phyloP scores from a whole-genome alignment of 30 jellyfish, hydroid and myxozoan genomes.

The Turritopsis dohrnii region DNA sequence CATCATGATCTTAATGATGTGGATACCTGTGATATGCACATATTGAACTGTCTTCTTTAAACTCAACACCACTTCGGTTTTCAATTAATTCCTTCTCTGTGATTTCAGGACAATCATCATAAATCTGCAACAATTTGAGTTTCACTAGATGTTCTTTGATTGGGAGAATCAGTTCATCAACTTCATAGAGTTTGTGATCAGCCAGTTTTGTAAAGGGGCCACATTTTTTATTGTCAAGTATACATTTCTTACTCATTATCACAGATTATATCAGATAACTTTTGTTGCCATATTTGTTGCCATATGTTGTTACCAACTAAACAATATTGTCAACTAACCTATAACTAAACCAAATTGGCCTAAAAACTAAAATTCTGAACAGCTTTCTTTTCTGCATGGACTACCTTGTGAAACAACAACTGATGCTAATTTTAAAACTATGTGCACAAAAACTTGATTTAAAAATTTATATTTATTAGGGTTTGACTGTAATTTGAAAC shows the following conservation, averaged over 20 bases:
- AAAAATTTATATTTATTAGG: no score
- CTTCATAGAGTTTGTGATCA: background rate
- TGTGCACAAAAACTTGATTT: no score
- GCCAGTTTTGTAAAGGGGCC: conserved; percentile 5
- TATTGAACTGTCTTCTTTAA: background rate
- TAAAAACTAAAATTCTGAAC: no score
- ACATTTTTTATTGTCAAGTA: background rate
- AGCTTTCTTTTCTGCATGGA: no score
- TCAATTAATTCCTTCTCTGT: conserved; percentile 13
- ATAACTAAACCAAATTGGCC: no score
- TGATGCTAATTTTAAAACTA: no score
- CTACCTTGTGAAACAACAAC: no score
- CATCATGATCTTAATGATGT: background rate
- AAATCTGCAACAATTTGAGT: conserved; percentile 3
- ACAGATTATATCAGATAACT: background rate
- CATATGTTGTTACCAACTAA: no score
- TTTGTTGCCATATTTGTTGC: background rate
- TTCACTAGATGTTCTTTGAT: conserved; percentile 7
- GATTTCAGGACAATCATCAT: background rate
- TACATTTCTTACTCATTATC: no score
- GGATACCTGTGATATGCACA: conserved; percentile 20
- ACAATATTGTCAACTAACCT: no score
- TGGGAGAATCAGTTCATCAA: background rate
- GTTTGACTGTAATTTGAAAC: no score
- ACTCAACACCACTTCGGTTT: conserved; percentile 21